Base-by-base conservation (phyloP, 2,113 vertebrate genomes). In the Paracanthobrama guichenoti region DNA sequence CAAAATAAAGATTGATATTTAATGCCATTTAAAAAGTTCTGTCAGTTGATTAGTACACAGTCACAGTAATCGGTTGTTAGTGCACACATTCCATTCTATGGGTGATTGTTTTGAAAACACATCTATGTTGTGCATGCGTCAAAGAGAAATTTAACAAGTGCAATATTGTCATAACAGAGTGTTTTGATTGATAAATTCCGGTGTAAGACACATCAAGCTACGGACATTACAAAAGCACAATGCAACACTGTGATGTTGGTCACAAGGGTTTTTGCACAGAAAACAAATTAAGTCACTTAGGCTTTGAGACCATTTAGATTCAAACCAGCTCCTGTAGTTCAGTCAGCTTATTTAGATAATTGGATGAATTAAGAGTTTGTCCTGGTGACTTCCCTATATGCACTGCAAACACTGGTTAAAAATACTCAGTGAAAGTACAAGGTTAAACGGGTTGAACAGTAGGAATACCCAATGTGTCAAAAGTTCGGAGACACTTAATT, bases 361-460 rank as follows among this genome's bases (percentile, higher is more conserved):
- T 81, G 74, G 16, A 85, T 77, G 79, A 82, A 78, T 85, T 79
- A 87, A 64, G 66, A 91, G 71, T 60, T 57, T 86, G 86, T 62
- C 85, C 85, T 81, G 55, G 83, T 81, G 76, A 75, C 44, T 79
- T 60, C n/a, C 42, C n/a, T 90, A 81, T 90, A 89, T 86, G 73
- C 85, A 77, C n/a, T 67, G 89, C 89, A 87, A 87, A 88, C 89
- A 87, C 59, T 35, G 14, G 46, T 66, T 64, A 20, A 79, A 79
- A 79, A 48, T 35, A 74, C 22, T n/a, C 24, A 66, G 9, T 78
- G 55, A 10, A 81, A 26, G 22, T 35, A 69, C 18, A 66, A 62
- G 14, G 60, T 28, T 24, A 50, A 28, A 69, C 6, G 8, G 12
- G 9, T 67, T 80, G 22, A 84, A 6, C 24, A 35, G 55, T 2